These are phyloP conservation scores for Diprion similis DNA, from an alignment of 1,140 invertebrate genomes.

Conservation along the genomic window DNA sequence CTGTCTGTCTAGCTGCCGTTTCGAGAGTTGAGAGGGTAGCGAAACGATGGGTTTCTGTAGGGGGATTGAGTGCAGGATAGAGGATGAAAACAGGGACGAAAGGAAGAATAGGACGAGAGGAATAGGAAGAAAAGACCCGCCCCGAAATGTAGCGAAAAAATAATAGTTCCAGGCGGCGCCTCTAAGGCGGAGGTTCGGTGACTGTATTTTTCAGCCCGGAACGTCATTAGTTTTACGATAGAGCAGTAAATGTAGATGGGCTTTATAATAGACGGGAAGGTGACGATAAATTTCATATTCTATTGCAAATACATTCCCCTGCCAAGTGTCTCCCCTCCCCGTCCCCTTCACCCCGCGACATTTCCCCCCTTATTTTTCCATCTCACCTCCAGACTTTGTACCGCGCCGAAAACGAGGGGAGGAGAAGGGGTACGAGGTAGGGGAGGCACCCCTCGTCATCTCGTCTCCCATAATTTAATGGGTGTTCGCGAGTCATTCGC, in stretches of 20 bases:
- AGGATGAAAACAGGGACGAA: not conserved
- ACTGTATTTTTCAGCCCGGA: slow-evolving; percentile 21
- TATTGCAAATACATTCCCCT: slow-evolving; percentile 42
- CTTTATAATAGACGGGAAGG: slow-evolving; percentile 42
- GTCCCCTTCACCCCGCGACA: not conserved
- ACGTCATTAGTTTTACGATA: slow-evolving; percentile 51
- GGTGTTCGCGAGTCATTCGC: slow-evolving; percentile 35
- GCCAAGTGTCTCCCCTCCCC: not conserved
- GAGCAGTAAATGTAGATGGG: slow-evolving; percentile 45
- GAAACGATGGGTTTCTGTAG: not conserved
- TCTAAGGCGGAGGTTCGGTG: slow-evolving; percentile 19
- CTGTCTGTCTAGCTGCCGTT: not conserved
- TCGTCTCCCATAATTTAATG: slow-evolving; percentile 35
- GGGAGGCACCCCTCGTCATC: slow-evolving; percentile 17
- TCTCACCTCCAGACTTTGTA: slow-evolving; percentile 17
- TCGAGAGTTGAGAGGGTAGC: not conserved
- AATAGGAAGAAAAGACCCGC: not conserved
- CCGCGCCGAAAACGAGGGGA: slow-evolving; percentile 20
- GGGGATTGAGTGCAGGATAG: not conserved
- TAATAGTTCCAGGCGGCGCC: slow-evolving; percentile 32
- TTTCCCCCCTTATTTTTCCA: too few relatives aligned
- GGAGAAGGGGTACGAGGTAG: too few relatives aligned
- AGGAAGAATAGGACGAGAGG: not conserved
- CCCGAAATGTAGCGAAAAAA: slow-evolving; percentile 29
- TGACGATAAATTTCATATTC: slow-evolving; percentile 55